phyloP scores from a whole-genome alignment of 2,113 vertebrate genomes.

The Scatophagus argus region DNA sequence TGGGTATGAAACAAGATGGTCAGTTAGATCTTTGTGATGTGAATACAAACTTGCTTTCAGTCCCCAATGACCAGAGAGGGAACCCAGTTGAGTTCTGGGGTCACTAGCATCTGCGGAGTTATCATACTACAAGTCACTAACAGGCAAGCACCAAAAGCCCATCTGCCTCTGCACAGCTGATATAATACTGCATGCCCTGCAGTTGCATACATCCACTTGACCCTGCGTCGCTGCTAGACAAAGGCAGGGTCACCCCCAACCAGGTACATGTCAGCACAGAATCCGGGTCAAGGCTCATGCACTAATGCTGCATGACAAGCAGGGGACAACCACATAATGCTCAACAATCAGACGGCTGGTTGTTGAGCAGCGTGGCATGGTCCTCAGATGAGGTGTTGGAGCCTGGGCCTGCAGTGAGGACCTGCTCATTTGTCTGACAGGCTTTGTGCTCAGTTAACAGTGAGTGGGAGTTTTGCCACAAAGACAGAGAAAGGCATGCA shows the following conservation, averaged over 20 bases:
- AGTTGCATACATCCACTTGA: constrained; percentile 79
- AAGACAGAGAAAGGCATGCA: constrained; percentile 34
- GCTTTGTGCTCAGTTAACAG: constrained; percentile 59
- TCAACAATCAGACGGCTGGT: constrained; percentile 51
- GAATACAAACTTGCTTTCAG: constrained; percentile 6
- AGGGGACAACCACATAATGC: constrained; percentile 72
- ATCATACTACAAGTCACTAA: constrained; percentile 66
- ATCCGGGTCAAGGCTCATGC: constrained; percentile 46
- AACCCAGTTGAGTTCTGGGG: constrained; percentile 23
- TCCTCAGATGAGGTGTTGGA: constrained; percentile 37
- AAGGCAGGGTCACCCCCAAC: constrained; percentile 73
- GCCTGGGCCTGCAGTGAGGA: constrained; percentile 35
- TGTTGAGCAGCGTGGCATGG: constrained; percentile 46
- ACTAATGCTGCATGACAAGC: constrained; percentile 80
- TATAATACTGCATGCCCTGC: constrained; percentile 46
- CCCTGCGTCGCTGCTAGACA: constrained; percentile 72
- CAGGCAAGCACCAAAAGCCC: constrained; percentile 52
- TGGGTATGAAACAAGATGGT: constrained; percentile 3
- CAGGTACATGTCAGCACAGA: constrained; percentile 73
- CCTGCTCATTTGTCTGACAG: constrained; percentile 57
- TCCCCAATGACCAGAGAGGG: constrained; percentile 23
- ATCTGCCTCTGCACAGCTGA: constrained; percentile 57
- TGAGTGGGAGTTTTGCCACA: constrained; percentile 27
- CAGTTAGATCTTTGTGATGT: constrained; percentile 39
- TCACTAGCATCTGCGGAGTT: constrained; percentile 58